Conservation (phyloP, 1,140 invertebrate species). For the Neoseiulus cucumeris region DNA sequence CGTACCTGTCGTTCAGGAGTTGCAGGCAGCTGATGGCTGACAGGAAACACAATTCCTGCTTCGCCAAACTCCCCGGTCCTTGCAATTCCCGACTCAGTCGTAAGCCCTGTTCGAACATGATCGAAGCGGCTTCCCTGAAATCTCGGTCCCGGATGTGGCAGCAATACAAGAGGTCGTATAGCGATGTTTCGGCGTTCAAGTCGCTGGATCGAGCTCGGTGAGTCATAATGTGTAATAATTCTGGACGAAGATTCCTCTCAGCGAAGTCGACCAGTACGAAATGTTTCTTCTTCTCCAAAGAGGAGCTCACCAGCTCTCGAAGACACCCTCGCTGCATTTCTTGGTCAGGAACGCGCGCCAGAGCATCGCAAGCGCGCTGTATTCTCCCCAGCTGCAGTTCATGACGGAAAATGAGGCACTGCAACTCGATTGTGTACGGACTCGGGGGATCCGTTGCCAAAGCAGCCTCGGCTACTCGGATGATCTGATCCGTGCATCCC, state of each 20-base stretch:
- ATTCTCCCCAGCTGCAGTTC: background rate
- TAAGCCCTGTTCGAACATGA: conserved; percentile 7
- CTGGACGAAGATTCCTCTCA: background rate
- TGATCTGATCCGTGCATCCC: background rate
- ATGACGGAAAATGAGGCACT: background rate
- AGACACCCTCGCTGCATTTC: background rate
- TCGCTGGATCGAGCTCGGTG: background rate
- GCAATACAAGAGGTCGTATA: background rate
- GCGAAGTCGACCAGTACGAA: background rate
- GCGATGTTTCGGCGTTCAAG: background rate
- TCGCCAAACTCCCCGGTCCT: background rate
- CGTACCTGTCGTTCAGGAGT: background rate
- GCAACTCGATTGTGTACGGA: background rate
- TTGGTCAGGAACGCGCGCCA: background rate
- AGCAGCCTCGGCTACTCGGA: background rate
- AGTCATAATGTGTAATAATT: background rate
- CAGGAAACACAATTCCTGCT: background rate
- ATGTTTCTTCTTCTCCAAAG: background rate
- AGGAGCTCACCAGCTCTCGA: background rate
- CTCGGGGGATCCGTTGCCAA: background rate
- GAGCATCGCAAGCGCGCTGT: background rate
- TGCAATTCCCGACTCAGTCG: conserved; percentile 1
- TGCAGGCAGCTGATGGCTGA: background rate
- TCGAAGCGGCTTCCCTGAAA: background rate
- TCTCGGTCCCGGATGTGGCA: conserved; percentile 3